Base-by-base conservation (phyloP, 64 coral and sea anemone species). In the Acropora yongei region DNA sequence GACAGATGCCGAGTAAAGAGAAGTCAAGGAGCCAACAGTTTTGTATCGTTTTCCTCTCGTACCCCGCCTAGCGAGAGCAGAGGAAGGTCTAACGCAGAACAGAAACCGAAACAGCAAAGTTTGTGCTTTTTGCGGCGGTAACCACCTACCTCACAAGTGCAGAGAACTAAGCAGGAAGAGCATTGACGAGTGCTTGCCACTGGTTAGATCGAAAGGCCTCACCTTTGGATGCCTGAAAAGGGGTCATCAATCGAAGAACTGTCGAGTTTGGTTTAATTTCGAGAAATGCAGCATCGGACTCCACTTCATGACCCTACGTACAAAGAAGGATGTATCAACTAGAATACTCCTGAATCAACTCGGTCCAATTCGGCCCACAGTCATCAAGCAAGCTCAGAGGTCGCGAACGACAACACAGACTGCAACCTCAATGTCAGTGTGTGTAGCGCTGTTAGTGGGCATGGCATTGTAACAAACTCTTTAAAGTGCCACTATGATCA, bases 241-340 rank as follows among this genome's bases (percentile, higher is more conserved):
- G 39, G 89, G 89, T 50, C 79, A 91, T 55, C 43, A 83, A 44
- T 91, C 66, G 47, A 76, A 30, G 2, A 69, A 57, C 49, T 91
- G 90, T 53, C 42, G 69, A 57, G 72, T 13, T 14, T 42, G 20
- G 12, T 58, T 66, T 0, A 69, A 69, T 42, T 93, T 74, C 60
- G 68, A 78, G 16, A 61, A 63, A 72, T 93, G 91, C 75, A 48
- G 5, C 91, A 93, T 20, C 91, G 51, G 6, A 92, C 80, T n/a
- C 53, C 76, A n/a, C 61, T 87, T 14, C 91, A 93, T 80, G 83
- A 20, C 18, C 67, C 67, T 20, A 71, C 16, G 3, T n/a, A 71
- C 67, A 3, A 71, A 20, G 67, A 71, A 71, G 17, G 18, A 20
- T 20, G 3, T 20, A 71, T 5, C 16, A 71, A 20, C 18, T n/a